phyloP scores from a whole-genome alignment of 2,113 vertebrate species.

The Ptyas mucosa region DNA sequence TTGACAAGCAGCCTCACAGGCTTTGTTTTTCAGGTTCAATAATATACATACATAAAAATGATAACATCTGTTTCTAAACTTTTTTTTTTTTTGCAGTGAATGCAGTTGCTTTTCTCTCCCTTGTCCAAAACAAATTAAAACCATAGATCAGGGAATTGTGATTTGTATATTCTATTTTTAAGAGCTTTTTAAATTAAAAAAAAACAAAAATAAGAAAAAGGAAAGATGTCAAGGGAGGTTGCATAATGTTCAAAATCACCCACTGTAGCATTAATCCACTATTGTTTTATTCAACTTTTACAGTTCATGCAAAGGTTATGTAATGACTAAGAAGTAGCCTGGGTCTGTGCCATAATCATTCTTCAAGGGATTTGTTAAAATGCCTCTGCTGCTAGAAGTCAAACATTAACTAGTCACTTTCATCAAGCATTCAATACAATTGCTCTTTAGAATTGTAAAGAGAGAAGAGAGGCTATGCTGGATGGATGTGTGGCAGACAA shows the following conservation, averaged over 20 bases:
- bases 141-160: constrained; percentile 39
- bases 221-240: constrained; percentile 25
- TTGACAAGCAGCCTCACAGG: constrained; percentile 31
- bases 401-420: constrained; percentile 56
- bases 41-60: constrained; percentile 37
- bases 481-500: constrained; percentile 51
- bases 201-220: constrained; percentile 15
- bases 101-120: constrained; percentile 37
- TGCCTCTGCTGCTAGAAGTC: constrained; percentile 57
- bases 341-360: constrained; percentile 40
- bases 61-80: constrained; percentile 55
- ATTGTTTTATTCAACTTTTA: constrained; percentile 49
- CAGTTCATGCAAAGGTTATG: constrained; percentile 57
- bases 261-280: constrained; percentile 5
- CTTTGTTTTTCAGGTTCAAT: constrained; percentile 47
- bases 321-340: constrained; percentile 48
- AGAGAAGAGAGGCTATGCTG: constrained; percentile 49
- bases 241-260: constrained; percentile 40
- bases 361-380: constrained; percentile 55
- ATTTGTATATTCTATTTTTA: constrained; percentile 41
- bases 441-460: constrained; percentile 39
- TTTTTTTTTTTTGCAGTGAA: constrained; percentile 29
- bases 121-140: constrained; percentile 45
- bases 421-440: constrained; percentile 53
- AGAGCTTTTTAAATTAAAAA: fast-evolving